phyloP scores from a whole-genome alignment of 2,113 vertebrate genomes.

The Regulus satrapa region DNA sequence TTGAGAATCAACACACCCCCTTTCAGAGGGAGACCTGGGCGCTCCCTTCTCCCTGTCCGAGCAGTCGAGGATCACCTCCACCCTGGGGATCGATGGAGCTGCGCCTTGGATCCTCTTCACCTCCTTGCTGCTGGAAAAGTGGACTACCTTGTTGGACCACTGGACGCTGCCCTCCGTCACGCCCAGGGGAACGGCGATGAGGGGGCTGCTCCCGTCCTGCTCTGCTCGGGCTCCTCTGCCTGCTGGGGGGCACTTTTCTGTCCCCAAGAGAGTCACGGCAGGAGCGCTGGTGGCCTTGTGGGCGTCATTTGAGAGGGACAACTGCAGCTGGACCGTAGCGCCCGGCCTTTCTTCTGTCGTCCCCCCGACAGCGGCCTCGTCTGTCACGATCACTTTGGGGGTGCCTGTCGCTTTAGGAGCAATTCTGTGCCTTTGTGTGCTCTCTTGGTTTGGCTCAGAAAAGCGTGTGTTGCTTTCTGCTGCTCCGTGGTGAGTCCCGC shows the following conservation, averaged over 20 bases:
- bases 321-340: conserved; percentile 82
- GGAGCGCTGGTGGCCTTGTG: conserved; percentile 51
- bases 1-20: conserved; percentile 80
- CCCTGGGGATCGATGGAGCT: conserved; percentile 68
- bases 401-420: conserved; percentile 15
- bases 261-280: conserved; percentile 69
- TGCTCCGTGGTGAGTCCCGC: conserved; percentile 60
- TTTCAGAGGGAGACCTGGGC: conserved; percentile 68
- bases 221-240: conserved; percentile 24
- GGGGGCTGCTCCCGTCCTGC: neutral
- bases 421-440: conserved; percentile 49
- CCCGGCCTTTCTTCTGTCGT: conserved; percentile 57
- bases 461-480: conserved; percentile 49
- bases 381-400: conserved; percentile 17
- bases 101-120: conserved; percentile 67
- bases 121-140: conserved; percentile 64
- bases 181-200: conserved; percentile 5
- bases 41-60: conserved; percentile 71
- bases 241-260: conserved; percentile 45
- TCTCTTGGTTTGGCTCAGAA: conserved; percentile 48
- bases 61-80: conserved; percentile 83
- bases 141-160: conserved; percentile 67
- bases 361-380: conserved; percentile 14
- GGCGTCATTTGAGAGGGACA: conserved; percentile 77
- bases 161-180: conserved; percentile 44